Percentiles rank a stretch among this genome's conserved stretches.
These are phyloP conservation scores for Poeciliopsis turrubarensis DNA, from an alignment of 2,113 vertebrate genomes.

Conservation along the genomic window DNA sequence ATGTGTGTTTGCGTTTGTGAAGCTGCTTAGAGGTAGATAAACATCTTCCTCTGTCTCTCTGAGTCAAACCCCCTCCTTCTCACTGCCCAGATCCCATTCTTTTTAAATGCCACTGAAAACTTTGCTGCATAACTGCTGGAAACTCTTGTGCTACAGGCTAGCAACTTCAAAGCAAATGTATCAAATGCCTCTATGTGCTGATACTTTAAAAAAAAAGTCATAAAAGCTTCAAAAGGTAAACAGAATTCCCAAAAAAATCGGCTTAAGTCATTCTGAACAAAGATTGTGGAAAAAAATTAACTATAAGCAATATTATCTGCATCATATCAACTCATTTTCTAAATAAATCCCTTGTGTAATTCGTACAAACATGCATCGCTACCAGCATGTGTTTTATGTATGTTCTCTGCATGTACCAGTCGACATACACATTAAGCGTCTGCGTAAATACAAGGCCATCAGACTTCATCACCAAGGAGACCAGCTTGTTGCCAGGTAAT, in stretches of 20 bases:
- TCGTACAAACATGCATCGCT: slow-evolving; percentile 8
- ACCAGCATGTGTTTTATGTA: slow-evolving; percentile 43
- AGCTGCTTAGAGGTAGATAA: slow-evolving; percentile 51
- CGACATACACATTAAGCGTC: slow-evolving; percentile 50
- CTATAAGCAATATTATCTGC: no score
- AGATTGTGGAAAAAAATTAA: no score
- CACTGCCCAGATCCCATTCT: slow-evolving; percentile 60
- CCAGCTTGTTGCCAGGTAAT: slow-evolving; percentile 78
- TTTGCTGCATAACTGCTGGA: slow-evolving; percentile 44
- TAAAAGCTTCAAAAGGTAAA: no score
- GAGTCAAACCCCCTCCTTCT: slow-evolving; percentile 48
- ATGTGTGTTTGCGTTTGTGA: slow-evolving; percentile 17
- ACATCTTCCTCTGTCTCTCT: slow-evolving; percentile 56
- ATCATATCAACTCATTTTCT: no score
- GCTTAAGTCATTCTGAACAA: no score
- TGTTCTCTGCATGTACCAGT: slow-evolving; percentile 44
- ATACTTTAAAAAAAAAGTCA: no score
- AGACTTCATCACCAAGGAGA: slow-evolving; percentile 74
- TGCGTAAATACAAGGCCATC: slow-evolving; percentile 65
- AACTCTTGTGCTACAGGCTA: neutral
- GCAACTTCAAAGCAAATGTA: no score
- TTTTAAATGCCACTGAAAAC: slow-evolving; percentile 53
- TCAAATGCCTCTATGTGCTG: no score
- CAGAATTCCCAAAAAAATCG: no score
- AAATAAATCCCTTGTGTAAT: neutral